Evolutionary conservation across 2,888 invertebrate genomes (phyloP), one percentile per base, ranked within the genome.

Genomic region (Mesopsocus fuscifrons): DNA sequence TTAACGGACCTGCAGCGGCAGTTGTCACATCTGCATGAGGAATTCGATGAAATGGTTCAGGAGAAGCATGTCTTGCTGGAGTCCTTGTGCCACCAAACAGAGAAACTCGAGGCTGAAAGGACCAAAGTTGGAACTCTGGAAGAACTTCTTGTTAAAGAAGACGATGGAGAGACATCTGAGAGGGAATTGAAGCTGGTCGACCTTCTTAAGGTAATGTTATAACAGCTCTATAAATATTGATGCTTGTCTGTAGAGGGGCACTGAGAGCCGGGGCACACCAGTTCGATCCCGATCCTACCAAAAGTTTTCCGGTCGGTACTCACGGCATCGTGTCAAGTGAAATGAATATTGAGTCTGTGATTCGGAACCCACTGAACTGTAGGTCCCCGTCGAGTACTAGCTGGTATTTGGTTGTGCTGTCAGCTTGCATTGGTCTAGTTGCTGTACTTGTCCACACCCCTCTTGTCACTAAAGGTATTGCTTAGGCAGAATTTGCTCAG

Each of bases 41-140:
- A 66, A 48, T 66, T 65, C 51, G 63, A 65, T 48, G 71, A 83
- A 44, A 67, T 92, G 23, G 72, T 77, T 4, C 88, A 89, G 51
- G 92, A 94, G 63, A 89, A 91, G 58, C 77, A 78, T 51, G 79
- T 91, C 35, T 70, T 92, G 51, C 69, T 91, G 41, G 88, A 91
- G 59, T 89, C 91, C 15, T 66, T 92, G 31, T 89, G 88, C 57
- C 71, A 87, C 15, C 92, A 92, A 63, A 89, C 89, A 1, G 89
- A 89, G 60, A 82, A 88, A 57, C 64, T 92, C 1, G 88, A 89
- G 57, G 88, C 89, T 54, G 78, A 83, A 21, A 69, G 89, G 43
- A 74, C 77, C 5, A 82, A 78, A 60, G 83, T 88, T 46, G 84
- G 83, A 51, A 82, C 83, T 1, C 61, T 92, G 34, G 85, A 88